Conservation (phyloP, 2,888 invertebrate species). For the Hydropsyche betteni region DNA sequence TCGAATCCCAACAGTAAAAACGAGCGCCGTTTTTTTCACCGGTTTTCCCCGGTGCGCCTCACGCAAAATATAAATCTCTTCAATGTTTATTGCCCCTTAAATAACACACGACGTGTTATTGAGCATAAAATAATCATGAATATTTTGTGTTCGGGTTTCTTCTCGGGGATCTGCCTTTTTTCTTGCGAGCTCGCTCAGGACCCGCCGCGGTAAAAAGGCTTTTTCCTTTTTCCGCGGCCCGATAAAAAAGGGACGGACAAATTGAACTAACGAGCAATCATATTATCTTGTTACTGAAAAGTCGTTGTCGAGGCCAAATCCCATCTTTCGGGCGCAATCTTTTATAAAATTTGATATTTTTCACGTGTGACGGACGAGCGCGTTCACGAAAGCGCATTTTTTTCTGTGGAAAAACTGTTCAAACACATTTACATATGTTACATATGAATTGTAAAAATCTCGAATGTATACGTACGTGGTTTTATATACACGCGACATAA, state of each 20-base stretch:
- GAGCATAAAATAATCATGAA: conserved; percentile 32
- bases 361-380: conserved; percentile 6
- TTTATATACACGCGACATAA: too few relatives aligned
- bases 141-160: conserved; percentile 17
- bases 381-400: too few relatives aligned
- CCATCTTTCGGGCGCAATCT: conserved; percentile 11
- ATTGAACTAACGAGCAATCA: conserved; percentile 33
- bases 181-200: not conserved
- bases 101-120: conserved; percentile 33
- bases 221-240: not conserved
- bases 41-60: not conserved
- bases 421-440: too few relatives aligned
- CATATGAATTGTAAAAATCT: too few relatives aligned
- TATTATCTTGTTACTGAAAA: conserved; percentile 32
- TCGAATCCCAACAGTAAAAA: conserved; percentile 8
- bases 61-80: conserved; percentile 29
- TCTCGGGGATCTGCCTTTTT: too few relatives aligned
- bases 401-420: too few relatives aligned
- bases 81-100: conserved; percentile 30
- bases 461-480: too few relatives aligned
- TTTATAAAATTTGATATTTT: conserved; percentile 26
- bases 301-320: conserved; percentile 18
- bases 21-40: not conserved
- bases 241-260: conserved; percentile 26
- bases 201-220: not conserved